Conservation (phyloP, 2,113 vertebrate species). For the Psilopsiagon aurifrons region DNA sequence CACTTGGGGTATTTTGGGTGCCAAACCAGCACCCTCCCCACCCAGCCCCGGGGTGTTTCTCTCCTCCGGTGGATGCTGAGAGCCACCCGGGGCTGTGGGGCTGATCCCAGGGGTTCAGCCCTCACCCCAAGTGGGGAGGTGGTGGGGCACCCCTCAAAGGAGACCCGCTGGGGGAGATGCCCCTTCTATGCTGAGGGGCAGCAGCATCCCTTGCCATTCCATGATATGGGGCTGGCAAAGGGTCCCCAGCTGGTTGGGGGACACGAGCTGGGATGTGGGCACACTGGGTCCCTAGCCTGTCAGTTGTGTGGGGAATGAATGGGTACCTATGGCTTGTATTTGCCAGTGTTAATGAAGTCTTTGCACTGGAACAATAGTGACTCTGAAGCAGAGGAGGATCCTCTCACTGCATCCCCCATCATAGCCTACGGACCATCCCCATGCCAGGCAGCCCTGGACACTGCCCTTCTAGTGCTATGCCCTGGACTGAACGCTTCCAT, state of each 20-base stretch:
- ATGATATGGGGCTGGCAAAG: neutral
- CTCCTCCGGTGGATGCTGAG: fast-evolving
- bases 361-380: neutral
- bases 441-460: fast-evolving
- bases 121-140: neutral
- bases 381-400: neutral
- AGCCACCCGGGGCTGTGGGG: fast-evolving
- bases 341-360: neutral
- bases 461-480: neutral
- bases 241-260: fast-evolving
- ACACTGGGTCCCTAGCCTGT: neutral
- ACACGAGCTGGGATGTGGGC: neutral
- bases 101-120: neutral
- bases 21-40: neutral
- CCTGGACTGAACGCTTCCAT: fast-evolving
- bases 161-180: neutral
- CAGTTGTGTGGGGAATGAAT: neutral
- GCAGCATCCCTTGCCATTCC: neutral
- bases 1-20: neutral
- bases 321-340: neutral
- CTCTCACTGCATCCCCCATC: neutral
- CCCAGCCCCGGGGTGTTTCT: fast-evolving
- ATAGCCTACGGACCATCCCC: fast-evolving
- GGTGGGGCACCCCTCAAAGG: neutral
- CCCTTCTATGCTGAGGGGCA: neutral